These are phyloP conservation scores for Enteromius argenteus DNA, from an alignment of 2,797 vertebrate species.

Conservation along the genomic window DNA sequence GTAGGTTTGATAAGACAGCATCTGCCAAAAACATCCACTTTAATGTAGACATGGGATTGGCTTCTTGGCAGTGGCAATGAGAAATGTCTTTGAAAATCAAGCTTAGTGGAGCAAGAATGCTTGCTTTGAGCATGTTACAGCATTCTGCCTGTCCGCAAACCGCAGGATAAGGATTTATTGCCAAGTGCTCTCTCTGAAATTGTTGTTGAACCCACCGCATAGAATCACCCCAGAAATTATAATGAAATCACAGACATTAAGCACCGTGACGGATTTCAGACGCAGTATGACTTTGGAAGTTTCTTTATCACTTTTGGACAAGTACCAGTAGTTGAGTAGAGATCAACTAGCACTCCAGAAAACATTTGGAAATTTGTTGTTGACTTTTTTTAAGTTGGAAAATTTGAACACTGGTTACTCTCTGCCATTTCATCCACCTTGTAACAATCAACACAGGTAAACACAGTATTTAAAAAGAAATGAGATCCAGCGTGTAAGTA, in stretches of 20 bases:
- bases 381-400: not conserved
- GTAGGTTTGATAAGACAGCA: constrained; percentile 1
- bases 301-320: constrained; percentile 1
- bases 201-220: constrained; percentile 34
- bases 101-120: constrained; percentile 24
- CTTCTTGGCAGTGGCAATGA: constrained; percentile 24
- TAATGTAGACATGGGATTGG: constrained; percentile 28
- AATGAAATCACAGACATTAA: constrained; percentile 33
- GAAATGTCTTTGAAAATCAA: constrained; percentile 28
- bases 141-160: constrained; percentile 33
- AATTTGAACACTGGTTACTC: not conserved
- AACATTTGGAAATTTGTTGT: not conserved
- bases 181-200: constrained; percentile 34
- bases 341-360: not conserved
- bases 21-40: constrained; percentile 35
- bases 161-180: constrained; percentile 34
- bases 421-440: constrained; percentile 24
- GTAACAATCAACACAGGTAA: constrained; percentile 33
- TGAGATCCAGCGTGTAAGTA: constrained; percentile 26
- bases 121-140: constrained; percentile 39
- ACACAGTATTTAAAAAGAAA: constrained; percentile 37
- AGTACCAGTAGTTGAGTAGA: not conserved
- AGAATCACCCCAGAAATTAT: constrained; percentile 39
- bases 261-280: constrained; percentile 10
- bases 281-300: constrained; percentile 12